A percentile compares a stretch with the other conserved stretches of the same genome.
Evolutionary conservation across 1,140 invertebrate genomes (phyloP).

Genomic region (Drosophila eugracilis): DNA sequence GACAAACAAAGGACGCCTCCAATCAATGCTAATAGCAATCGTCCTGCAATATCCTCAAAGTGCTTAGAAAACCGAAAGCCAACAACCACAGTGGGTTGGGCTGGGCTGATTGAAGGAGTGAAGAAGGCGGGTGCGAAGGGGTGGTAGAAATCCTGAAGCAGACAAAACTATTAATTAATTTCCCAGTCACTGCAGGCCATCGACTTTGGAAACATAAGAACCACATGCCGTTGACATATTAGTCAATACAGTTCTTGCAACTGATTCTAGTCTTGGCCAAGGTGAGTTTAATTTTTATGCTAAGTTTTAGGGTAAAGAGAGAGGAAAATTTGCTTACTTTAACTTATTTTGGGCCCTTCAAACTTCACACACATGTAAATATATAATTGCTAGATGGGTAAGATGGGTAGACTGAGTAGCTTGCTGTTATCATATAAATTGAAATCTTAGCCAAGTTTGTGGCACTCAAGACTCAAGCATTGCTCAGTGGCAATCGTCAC

Average conservation of each 20-base stretch:
- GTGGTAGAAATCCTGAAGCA: no score
- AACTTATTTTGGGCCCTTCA: neutral
- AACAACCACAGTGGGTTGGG: slow-evolving; percentile 55
- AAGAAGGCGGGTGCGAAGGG: no score
- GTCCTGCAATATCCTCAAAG: slow-evolving; percentile 55
- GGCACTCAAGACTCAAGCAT: slow-evolving; percentile 58
- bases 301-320: neutral
- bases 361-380: slow-evolving; percentile 1
- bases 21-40: slow-evolving; percentile 78
- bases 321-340: slow-evolving; percentile 21
- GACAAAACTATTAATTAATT: slow-evolving; percentile 79
- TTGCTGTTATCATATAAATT: slow-evolving; percentile 74
- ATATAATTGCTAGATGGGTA: slow-evolving; percentile 39
- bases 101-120: no score
- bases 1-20: slow-evolving; percentile 67
- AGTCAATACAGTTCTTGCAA: slow-evolving; percentile 58
- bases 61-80: slow-evolving; percentile 77
- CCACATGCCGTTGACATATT: slow-evolving; percentile 73
- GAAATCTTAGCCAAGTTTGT: slow-evolving; percentile 74
- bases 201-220: slow-evolving; percentile 42
- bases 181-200: slow-evolving; percentile 67
- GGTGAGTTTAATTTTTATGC: slow-evolving; percentile 35
- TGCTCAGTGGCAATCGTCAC: slow-evolving; percentile 42
- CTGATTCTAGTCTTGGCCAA: slow-evolving; percentile 19
- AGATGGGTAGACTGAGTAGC: neutral